These are phyloP conservation scores for Prionace glauca DNA, from an alignment of 2,797 vertebrate genomes.

Conservation along the genomic window DNA sequence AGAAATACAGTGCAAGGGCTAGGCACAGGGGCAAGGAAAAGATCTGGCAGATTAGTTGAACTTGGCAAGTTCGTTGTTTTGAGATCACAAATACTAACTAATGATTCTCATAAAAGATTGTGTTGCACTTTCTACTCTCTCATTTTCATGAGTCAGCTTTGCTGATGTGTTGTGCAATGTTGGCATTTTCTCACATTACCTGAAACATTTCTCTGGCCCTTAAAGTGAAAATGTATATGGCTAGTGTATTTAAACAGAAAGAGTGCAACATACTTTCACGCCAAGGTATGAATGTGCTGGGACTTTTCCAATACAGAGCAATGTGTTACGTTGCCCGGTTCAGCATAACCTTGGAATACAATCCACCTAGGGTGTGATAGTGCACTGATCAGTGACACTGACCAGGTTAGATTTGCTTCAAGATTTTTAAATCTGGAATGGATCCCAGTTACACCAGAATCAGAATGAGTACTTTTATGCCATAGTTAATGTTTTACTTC, in stretches of 20 bases:
- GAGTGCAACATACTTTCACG: background rate
- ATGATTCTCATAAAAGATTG: conserved; percentile 22
- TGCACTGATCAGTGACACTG: background rate
- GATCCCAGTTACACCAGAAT: background rate
- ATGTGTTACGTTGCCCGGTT: background rate
- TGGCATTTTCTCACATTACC: conserved; percentile 26
- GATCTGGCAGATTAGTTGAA: background rate
- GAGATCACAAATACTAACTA: background rate
- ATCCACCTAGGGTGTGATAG: background rate
- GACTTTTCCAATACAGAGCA: background rate
- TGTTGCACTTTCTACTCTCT: background rate
- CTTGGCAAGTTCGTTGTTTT: background rate
- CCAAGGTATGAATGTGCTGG: background rate
- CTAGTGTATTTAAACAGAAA: background rate
- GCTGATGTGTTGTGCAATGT: background rate
- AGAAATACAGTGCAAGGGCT: background rate
- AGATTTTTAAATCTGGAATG: background rate
- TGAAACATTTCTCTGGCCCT: background rate
- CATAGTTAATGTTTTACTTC: background rate
- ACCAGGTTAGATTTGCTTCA: background rate
- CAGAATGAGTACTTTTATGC: background rate
- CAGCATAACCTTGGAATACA: background rate
- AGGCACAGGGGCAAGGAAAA: background rate
- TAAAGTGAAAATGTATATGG: background rate
- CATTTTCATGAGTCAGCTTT: conserved; percentile 20